Base-by-base conservation (phyloP, 1,140 invertebrate species). In the Listronotus oregonensis region DNA sequence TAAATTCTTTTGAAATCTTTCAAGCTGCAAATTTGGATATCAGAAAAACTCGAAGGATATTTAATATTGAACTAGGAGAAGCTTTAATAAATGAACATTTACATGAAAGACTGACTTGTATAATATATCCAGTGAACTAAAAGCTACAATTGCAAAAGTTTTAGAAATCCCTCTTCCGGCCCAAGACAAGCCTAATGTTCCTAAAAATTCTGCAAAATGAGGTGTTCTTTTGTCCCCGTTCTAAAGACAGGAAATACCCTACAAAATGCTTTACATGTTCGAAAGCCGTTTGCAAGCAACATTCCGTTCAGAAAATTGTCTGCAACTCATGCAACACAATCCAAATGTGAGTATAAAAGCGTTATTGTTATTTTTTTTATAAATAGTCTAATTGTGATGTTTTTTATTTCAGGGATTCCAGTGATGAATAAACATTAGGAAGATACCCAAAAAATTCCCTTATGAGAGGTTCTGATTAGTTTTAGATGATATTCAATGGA, bases 1-100 rank as follows among this genome's bases (percentile, higher is more conserved):
- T 70, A 37, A 74, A 74, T 60, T 17, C 46, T 32, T 40, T 17
- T 49, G 40, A 21, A 39, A 14, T 64, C 21, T 57, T 21, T 54
- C 10, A 37, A 54, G 51, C 37, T 11, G 51, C 51, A 11, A 21
- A 54, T 37, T 18, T 31, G 17, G 51, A 54, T 37, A 34, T 43
- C 17, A 54, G 17, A 18, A 54, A 37, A 32, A 37, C 51, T 40
- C 27, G 51, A 54, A 54, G 27, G 32, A 54, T 37, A 37, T 54
- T 54, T 34, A 54, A 54, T 34, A 40, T 54, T 15, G 27, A 37
- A 54, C 21, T 54, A 37, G 51, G 51, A 54, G 37, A 54, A 54
- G n/a, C 17, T 12, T 18, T 54, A 40, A 54, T 54, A 40, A 54
- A 54, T 14, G 18, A 54, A 54, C 51, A 54, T 34, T 12, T 32